phyloP scores from a whole-genome alignment of 1,140 invertebrate genomes.

The Ganaspis sp. region DNA sequence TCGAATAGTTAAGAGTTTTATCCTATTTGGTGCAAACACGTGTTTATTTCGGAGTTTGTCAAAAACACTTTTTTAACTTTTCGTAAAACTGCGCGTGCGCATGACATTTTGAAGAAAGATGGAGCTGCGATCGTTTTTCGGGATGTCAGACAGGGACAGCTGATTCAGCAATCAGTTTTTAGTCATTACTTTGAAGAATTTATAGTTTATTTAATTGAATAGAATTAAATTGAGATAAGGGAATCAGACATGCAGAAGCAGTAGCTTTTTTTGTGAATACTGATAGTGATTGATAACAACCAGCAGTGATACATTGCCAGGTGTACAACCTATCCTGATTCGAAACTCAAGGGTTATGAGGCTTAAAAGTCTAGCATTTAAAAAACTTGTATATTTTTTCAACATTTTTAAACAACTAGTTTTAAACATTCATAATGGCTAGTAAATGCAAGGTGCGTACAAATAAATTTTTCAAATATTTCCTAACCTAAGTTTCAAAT shows the following conservation, averaged over 20 bases:
- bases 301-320: not conserved
- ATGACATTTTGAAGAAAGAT: too few relatives aligned
- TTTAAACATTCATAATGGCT: constrained; percentile 55
- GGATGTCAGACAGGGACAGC: too few relatives aligned
- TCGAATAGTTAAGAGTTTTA: too few relatives aligned
- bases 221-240: not conserved
- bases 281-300: not conserved
- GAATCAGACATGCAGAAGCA: not conserved
- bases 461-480: not conserved
- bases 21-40: too few relatives aligned
- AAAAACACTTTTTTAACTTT: too few relatives aligned
- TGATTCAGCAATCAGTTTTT: too few relatives aligned
- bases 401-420: constrained; percentile 49
- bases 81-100: too few relatives aligned
- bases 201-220: not conserved
- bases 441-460: constrained; percentile 66
- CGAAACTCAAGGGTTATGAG: constrained; percentile 61
- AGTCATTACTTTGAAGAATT: not conserved
- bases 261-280: not conserved
- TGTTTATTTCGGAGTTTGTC: too few relatives aligned
- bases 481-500: not conserved
- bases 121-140: too few relatives aligned
- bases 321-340: not conserved
- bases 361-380: constrained; percentile 52
- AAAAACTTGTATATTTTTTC: constrained; percentile 57